Evolutionary conservation across 92 coral and sea anemone species (phyloP).

Genomic region (Meandrina meandrites): DNA sequence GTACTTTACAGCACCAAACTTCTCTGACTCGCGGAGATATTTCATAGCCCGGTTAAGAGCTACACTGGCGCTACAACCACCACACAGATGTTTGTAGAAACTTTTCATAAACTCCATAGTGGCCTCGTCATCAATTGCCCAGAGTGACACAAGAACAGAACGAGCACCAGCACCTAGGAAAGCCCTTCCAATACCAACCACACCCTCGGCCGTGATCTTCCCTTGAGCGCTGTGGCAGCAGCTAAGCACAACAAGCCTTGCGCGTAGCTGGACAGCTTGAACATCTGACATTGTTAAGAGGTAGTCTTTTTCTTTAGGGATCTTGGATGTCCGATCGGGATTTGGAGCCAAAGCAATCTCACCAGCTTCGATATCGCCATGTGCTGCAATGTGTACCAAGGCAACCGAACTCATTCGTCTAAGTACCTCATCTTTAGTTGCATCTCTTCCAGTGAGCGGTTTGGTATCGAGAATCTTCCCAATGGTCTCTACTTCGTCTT

Average conservation of each 20-base stretch:
- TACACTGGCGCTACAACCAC: slow-evolving; percentile 1
- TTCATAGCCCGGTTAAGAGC: not conserved
- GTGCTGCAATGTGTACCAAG: slow-evolving; percentile 16
- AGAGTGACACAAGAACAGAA: slow-evolving; percentile 34
- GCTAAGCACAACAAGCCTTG: not conserved
- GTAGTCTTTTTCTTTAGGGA: slow-evolving; percentile 6
- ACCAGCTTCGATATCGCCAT: not conserved
- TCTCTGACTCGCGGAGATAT: not conserved
- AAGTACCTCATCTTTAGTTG: not conserved
- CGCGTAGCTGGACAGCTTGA: not conserved
- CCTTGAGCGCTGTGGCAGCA: not conserved
- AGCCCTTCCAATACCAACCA: slow-evolving; percentile 31
- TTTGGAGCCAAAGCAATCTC: slow-evolving; percentile 5
- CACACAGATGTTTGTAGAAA: not conserved
- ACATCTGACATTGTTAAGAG: slow-evolving; percentile 5
- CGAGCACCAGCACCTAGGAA: slow-evolving; percentile 35
- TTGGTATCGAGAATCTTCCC: not conserved
- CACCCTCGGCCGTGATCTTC: slow-evolving; percentile 6
- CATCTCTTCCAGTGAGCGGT: not conserved
- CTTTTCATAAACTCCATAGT: slow-evolving; percentile 11
- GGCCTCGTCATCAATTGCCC: slow-evolving; percentile 32
- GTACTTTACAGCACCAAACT: not conserved
- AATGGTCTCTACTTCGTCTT: not conserved
- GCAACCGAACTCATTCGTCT: not conserved
- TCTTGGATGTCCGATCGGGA: not conserved